Base-by-base conservation (phyloP, 2,797 vertebrate genomes). In the Typhlichthys subterraneus region DNA sequence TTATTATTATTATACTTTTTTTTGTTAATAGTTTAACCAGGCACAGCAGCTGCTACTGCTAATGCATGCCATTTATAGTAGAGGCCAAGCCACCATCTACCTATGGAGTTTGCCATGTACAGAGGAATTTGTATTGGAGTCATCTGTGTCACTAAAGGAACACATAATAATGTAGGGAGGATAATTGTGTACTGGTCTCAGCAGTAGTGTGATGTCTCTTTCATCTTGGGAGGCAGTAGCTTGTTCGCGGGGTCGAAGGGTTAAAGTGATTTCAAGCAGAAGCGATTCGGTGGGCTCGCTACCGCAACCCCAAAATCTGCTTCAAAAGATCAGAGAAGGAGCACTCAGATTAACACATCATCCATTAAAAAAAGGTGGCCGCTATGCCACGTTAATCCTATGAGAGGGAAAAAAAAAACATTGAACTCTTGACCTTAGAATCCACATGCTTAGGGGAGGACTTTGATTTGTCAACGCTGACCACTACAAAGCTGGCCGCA, bases 401-500 rank as follows among this genome's bases (percentile, higher is more conserved):
- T 72, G 65, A 85, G 63, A 75, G 73, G 48, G 8, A 13, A 75
- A 68, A 74, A 74, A 75, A 75, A 75, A 72, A 63, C 71, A 59
- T 73, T 42, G 42, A 83, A 75, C 63, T 67, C 75, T 73, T 82
- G 84, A 87, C 85, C 84, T 86, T 33, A 57, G 7, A 59, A 75
- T 81, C 80, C 79, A 4, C 72, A 64, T 78, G 78, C 82, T 90
- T 87, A 88, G 63, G 59, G 53, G 61, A 73, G 67, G 79, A 82
- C 90, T 90, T 90, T 89, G 87, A 91, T 91, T 91, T 75, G 76
- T 89, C 90, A 90, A 80, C 70, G 65, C 76, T 88, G 86, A 88
- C 88, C 86, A 88, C 85, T 88, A 87, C 82, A 91, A 85, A 91
- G 86, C 57, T 10, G 65, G 71, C 65, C 70, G 63, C 72, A 63